Base-by-base conservation (phyloP, 2,888 invertebrate genomes). In the Bruchidius siliquastri region DNA sequence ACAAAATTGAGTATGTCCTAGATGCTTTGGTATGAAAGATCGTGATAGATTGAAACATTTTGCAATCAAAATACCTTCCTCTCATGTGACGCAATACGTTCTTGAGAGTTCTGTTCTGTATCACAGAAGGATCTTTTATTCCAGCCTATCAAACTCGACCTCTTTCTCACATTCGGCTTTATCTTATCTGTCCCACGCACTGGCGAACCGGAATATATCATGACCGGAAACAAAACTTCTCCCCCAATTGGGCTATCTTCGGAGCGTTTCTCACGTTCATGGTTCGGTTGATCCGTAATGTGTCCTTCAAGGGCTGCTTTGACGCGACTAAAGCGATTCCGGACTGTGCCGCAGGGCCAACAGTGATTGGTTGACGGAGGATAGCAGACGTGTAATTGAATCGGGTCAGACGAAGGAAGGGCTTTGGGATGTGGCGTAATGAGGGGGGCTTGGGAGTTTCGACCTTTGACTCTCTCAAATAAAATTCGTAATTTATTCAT, bases 221-320 rank as follows among this genome's bases (percentile, higher is more conserved):
- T 73, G 73, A 75, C 74, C 73, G 76, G 79, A 79, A 80, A 81
- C 79, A 75, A 77, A 77, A 82, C 80, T 82, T 81, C 81, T 82
- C 80, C 80, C 80, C 79, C 80, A 78, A 81, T 81, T 82, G 81
- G 78, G 78, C 81, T 81, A 80, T 81, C 81, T 79, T 77, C 78
- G 76, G 78, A 76, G 80, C 78, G 80, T 82, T 78, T 80, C 78
- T 78, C 80, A 79, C 79, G 78, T 81, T 82, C 80, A 80, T 79
- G 82, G 81, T 79, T 80, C 80, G 78, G 76, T 80, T 79, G 74
- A 74, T 77, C 76, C 78, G 74, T 80, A 80, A 80, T 80, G 79
- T 80, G 77, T 78, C 75, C 76, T 73, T 74, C 72, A 73, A 70
- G 71, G 69, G 73, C 26, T 21, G 71, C 66, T 21, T 71, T 71